A percentile compares a stretch with the other conserved stretches of the same genome.
Conservation (phyloP, 2,888 invertebrate genomes). For the Creontiades dilutus region DNA sequence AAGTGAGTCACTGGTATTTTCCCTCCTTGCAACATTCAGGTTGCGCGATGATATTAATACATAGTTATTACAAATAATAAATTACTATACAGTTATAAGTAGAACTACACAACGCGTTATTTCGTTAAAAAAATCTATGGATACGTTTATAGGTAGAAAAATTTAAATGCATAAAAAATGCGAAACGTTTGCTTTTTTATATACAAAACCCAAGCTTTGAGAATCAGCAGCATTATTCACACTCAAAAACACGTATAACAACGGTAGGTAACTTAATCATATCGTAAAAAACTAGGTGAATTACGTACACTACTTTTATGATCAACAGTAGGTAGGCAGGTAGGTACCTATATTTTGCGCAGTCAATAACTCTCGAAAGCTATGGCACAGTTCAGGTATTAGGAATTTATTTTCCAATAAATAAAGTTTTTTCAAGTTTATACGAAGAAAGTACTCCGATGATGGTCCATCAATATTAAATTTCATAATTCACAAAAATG, state of each 20-base stretch:
- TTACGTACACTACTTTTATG: not conserved
- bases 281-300: not conserved
- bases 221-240: conserved; percentile 13
- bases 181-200: conserved; percentile 15
- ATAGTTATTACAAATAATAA: conserved; percentile 9
- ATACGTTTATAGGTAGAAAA: not conserved
- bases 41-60: not conserved
- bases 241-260: conserved; percentile 8
- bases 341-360: not conserved
- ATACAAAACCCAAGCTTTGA: conserved; percentile 34
- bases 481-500: too few relatives aligned
- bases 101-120: not conserved
- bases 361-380: not conserved
- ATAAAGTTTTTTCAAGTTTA: too few relatives aligned
- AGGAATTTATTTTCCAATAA: not conserved
- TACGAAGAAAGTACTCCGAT: too few relatives aligned
- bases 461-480: too few relatives aligned
- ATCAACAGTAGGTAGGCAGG: conserved; percentile 1
- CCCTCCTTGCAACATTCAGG: conserved; percentile 46
- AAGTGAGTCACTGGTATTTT: conserved; percentile 65
- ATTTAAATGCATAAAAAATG: conserved; percentile 22
- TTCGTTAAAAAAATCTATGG: not conserved
- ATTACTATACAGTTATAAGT: conserved; percentile 27
- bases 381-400: not conserved
- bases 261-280: conserved; percentile 13